Percentiles rank a stretch among this genome's conserved stretches.
Conservation (phyloP, 1,140 invertebrate genomes). For the Lepidurus couesii region DNA sequence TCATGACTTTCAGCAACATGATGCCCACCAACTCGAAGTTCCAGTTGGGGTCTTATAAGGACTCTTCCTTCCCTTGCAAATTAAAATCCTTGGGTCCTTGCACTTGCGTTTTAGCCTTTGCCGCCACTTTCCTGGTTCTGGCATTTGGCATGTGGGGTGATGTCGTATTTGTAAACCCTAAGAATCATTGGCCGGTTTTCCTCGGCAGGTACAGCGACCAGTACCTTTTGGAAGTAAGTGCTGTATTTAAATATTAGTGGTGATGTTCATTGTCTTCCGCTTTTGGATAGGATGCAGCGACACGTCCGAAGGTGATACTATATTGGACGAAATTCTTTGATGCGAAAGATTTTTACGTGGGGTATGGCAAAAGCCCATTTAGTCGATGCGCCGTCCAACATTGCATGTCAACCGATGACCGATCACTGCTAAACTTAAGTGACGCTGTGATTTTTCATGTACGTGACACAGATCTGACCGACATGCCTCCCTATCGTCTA, state of each 20-base stretch:
- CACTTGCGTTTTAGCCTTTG: background rate
- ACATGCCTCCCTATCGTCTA: constrained; percentile 43
- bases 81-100: background rate
- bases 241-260: background rate
- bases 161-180: background rate
- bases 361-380: constrained; percentile 14
- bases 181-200: background rate
- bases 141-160: constrained; percentile 10
- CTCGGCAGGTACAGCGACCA: background rate
- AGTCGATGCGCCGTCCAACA: background rate
- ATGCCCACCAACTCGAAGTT: background rate
- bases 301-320: background rate
- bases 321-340: constrained; percentile 24
- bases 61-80: background rate
- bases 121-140: background rate
- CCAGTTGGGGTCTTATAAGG: background rate
- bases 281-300: background rate
- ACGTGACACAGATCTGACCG: constrained; percentile 22
- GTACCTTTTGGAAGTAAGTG: background rate
- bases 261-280: background rate
- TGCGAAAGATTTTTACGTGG: constrained; percentile 22
- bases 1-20: background rate
- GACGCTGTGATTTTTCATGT: constrained; percentile 47
- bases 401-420: constrained; percentile 21
- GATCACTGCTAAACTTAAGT: constrained; percentile 39